phyloP scores from a whole-genome alignment of 2,797 vertebrate species.

The Coregonus suidteri region DNA sequence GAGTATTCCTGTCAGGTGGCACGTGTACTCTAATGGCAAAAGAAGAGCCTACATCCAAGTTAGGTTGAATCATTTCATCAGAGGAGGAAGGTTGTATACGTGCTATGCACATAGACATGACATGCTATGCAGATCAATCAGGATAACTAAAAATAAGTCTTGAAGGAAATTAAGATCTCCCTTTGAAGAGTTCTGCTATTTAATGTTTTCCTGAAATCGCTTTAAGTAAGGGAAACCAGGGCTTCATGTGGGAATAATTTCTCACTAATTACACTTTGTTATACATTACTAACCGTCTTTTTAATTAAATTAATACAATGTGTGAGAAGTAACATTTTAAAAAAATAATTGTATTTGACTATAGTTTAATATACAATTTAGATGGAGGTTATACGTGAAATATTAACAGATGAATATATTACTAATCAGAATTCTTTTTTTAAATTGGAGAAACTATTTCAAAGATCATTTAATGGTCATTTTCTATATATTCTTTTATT shows the following conservation, averaged over 20 bases:
- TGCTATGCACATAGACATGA: slow-evolving; percentile 32
- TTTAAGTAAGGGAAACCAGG: slow-evolving; percentile 25
- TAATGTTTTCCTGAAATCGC: slow-evolving; percentile 15
- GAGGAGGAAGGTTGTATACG: slow-evolving; percentile 35
- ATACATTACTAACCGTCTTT: slow-evolving; percentile 60
- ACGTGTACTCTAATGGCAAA: slow-evolving; percentile 49
- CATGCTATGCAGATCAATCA: slow-evolving; percentile 61
- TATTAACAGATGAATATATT: slow-evolving; percentile 77
- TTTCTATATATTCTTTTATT: slow-evolving; percentile 83
- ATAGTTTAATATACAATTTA: slow-evolving; percentile 80
- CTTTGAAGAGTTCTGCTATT: slow-evolving; percentile 46
- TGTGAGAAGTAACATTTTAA: slow-evolving; percentile 63
- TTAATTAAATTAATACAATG: slow-evolving; percentile 63
- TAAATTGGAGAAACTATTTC: slow-evolving; percentile 75
- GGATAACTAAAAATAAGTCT: slow-evolving; percentile 61
- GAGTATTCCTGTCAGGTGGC: slow-evolving; percentile 52
- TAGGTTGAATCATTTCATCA: slow-evolving; percentile 67
- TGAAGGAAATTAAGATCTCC: slow-evolving; percentile 60
- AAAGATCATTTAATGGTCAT: slow-evolving; percentile 76
- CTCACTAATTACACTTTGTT: slow-evolving; percentile 61
- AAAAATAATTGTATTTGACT: slow-evolving; percentile 67
- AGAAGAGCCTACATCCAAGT: slow-evolving; percentile 48
- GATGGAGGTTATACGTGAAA: slow-evolving; percentile 66
- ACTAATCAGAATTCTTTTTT: slow-evolving; percentile 68
- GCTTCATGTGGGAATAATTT: slow-evolving; percentile 54